A percentile compares a stretch with the other conserved stretches of the same genome.
Evolutionary conservation across 2,888 invertebrate genomes (phyloP).

Genomic region (Spisula solida): DNA sequence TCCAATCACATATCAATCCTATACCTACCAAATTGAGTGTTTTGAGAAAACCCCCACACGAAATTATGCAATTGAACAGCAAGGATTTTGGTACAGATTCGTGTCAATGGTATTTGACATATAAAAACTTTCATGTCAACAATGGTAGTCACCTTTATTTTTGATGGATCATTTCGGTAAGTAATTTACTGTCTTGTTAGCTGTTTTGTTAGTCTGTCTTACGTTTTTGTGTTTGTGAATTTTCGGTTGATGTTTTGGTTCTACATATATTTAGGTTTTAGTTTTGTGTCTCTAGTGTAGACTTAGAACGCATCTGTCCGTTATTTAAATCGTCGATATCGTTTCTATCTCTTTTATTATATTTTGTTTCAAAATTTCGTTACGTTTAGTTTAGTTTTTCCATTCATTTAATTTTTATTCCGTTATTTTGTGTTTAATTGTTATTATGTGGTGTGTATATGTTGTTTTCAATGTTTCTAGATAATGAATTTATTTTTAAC

Average conservation of each 20-base stretch:
- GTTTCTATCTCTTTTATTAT: no score
- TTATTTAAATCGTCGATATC: not conserved
- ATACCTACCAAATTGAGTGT: not conserved
- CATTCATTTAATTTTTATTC: not conserved
- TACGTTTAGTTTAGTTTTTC: not conserved
- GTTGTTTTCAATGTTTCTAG: not conserved
- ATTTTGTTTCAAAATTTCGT: no score
- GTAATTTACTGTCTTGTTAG: not conserved
- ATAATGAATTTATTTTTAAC: no score
- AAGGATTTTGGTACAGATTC: not conserved
- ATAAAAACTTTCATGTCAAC: not conserved
- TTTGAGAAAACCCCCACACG: not conserved
- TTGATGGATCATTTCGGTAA: not conserved
- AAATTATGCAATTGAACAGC: not conserved
- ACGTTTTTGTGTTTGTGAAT: not conserved
- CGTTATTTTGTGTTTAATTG: not conserved
- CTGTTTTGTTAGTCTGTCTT: not conserved
- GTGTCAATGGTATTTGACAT: not conserved
- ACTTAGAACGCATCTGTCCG: not conserved
- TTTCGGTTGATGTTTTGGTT: not conserved
- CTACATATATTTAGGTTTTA: not conserved
- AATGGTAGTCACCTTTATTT: slow-evolving; percentile 6
- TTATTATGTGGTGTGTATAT: not conserved
- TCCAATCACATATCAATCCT: not conserved
- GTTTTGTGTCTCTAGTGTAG: slow-evolving; percentile 14